Percentiles rank a stretch among this genome's conserved stretches.
Conservation (phyloP, 2,888 invertebrate genomes). For the Lycia hirtaria region DNA sequence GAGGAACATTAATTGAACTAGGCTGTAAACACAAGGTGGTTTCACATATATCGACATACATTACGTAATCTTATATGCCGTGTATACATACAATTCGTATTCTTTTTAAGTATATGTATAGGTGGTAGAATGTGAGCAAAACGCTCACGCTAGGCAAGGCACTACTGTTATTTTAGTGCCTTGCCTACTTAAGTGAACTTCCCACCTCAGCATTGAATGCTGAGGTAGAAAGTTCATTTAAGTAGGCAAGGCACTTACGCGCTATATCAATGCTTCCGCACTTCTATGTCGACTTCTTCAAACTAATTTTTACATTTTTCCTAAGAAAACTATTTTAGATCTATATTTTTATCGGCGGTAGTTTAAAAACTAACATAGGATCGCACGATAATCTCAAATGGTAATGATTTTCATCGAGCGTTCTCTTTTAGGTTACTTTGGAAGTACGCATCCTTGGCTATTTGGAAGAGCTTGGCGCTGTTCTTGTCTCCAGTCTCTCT, state of each 20-base stretch:
- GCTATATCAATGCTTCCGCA: too few species aligned
- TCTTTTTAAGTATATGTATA: not conserved
- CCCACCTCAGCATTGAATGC: too few species aligned
- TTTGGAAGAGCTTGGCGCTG: slow-evolving; percentile 72
- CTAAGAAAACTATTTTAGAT: slow-evolving; percentile 5
- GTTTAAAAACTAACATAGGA: not conserved
- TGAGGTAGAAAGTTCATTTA: too few species aligned
- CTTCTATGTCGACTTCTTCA: not conserved
- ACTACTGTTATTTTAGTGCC: too few species aligned
- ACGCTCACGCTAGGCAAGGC: too few species aligned
- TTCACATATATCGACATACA: not conserved
- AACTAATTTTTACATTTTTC: slow-evolving; percentile 1
- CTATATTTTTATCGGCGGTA: slow-evolving; percentile 9
- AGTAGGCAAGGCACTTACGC: too few species aligned
- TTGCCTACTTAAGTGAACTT: too few species aligned
- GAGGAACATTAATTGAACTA: not conserved
- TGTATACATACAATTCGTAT: not conserved
- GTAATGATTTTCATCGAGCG: slow-evolving; percentile 49
- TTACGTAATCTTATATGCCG: not conserved
- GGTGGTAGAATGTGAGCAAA: too few species aligned
- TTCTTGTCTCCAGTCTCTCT: slow-evolving; percentile 86
- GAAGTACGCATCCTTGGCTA: slow-evolving; percentile 78
- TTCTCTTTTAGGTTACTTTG: slow-evolving; percentile 67
- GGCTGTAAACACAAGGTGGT: not conserved
- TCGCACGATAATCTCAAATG: not conserved